Conservation (phyloP, 1,140 invertebrate species). For the Heliothis virescens region DNA sequence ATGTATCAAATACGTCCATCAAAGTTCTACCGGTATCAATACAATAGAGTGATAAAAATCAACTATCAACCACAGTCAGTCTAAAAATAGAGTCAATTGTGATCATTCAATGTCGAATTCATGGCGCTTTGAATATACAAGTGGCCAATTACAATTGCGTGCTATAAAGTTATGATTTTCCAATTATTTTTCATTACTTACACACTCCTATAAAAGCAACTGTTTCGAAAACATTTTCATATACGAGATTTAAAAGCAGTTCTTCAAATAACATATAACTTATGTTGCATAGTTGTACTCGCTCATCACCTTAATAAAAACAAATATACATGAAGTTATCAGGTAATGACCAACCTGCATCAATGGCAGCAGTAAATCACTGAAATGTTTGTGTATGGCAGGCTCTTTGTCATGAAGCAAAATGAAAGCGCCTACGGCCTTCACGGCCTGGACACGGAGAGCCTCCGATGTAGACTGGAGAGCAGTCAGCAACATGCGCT, state of each 20-base stretch:
- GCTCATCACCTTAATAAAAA: neutral
- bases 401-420: slow-evolving; percentile 96
- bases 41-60: slow-evolving; percentile 44
- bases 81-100: slow-evolving; percentile 44
- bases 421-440: slow-evolving; percentile 96
- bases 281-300: no score
- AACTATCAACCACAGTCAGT: slow-evolving; percentile 16
- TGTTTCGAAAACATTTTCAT: neutral
- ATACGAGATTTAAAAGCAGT: neutral
- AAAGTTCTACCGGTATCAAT: slow-evolving; percentile 18
- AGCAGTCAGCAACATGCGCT: slow-evolving; percentile 96
- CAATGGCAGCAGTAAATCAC: slow-evolving; percentile 93
- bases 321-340: neutral
- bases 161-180: slow-evolving; percentile 15
- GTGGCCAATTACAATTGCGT: slow-evolving; percentile 38
- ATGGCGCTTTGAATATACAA: slow-evolving; percentile 37
- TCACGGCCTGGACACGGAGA: slow-evolving; percentile 93
- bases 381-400: slow-evolving; percentile 94
- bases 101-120: slow-evolving; percentile 37
- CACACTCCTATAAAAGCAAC: neutral
- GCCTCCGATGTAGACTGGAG: slow-evolving; percentile 91
- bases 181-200: slow-evolving; percentile 16
- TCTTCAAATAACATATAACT: no score
- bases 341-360: slow-evolving; percentile 87
- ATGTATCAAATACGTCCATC: neutral